phyloP scores from a whole-genome alignment of 2,888 invertebrate genomes.

The Chrysolina americana region DNA sequence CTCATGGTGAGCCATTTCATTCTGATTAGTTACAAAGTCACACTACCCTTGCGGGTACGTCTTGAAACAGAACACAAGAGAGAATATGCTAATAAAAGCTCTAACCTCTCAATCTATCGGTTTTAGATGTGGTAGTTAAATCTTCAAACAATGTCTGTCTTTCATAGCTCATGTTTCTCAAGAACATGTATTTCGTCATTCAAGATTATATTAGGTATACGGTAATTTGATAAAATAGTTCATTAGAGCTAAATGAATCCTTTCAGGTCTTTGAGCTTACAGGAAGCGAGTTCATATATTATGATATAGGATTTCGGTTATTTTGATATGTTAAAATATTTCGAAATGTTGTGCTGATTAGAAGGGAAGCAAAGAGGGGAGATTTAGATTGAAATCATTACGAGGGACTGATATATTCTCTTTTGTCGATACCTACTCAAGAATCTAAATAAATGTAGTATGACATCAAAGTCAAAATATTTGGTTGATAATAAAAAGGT shows the following conservation, averaged over 20 bases:
- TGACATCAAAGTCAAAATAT: too few relatives aligned
- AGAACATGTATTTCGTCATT: neutral
- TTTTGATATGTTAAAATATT: conserved; percentile 20
- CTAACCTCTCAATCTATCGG: conserved; percentile 15
- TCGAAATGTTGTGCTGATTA: neutral
- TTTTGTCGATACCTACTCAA: too few relatives aligned
- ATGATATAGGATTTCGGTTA: conserved; percentile 27
- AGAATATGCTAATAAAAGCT: neutral
- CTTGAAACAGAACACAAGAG: neutral
- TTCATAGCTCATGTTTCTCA: conserved; percentile 1
- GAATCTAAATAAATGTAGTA: too few relatives aligned
- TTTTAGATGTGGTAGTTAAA: conserved; percentile 23
- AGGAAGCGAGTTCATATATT: neutral
- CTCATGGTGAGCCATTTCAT: neutral
- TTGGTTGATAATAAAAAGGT: too few relatives aligned
- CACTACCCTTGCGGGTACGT: neutral
- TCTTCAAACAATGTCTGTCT: conserved; percentile 22
- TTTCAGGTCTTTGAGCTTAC: conserved; percentile 16
- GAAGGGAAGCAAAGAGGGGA: too few relatives aligned
- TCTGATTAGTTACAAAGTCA: neutral
- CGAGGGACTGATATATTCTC: too few relatives aligned
- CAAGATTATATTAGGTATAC: neutral
- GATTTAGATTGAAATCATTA: too few relatives aligned
- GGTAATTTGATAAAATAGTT: conserved; percentile 35
- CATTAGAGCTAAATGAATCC: conserved; percentile 29